phyloP scores from a whole-genome alignment of 2,797 vertebrate genomes.

The Myripristis murdjan region DNA sequence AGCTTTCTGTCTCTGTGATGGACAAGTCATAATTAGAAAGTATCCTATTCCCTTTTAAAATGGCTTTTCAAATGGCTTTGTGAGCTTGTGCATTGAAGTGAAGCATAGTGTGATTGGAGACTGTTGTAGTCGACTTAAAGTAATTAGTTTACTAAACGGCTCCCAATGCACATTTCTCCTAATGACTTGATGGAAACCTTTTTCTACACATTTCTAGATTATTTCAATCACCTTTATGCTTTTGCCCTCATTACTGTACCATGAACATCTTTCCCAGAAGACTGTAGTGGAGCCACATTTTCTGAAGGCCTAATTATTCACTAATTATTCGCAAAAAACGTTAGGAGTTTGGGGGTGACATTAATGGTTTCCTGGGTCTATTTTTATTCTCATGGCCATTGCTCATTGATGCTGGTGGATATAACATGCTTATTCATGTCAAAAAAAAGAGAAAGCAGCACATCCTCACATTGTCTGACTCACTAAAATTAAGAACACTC shows the following conservation, averaged over 20 bases:
- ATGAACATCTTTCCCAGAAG: background rate
- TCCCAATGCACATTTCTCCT: slow-evolving; percentile 10
- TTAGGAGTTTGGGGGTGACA: background rate
- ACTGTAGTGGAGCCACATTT: slow-evolving; percentile 12
- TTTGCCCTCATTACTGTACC: slow-evolving; percentile 4
- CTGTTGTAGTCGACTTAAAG: background rate
- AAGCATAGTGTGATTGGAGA: no score
- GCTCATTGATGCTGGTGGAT: slow-evolving; percentile 3
- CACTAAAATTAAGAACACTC: no score
- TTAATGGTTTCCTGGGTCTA: background rate
- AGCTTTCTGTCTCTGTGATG: slow-evolving; percentile 8
- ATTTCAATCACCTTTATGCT: slow-evolving; percentile 24
- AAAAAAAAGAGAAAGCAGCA: background rate
- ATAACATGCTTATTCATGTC: background rate
- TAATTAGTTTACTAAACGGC: slow-evolving; percentile 16
- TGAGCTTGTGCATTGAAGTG: slow-evolving; percentile 18
- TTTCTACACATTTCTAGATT: slow-evolving; percentile 16
- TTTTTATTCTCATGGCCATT: slow-evolving; percentile 7
- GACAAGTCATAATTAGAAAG: slow-evolving; percentile 12
- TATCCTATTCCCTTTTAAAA: background rate
- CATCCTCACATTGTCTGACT: background rate
- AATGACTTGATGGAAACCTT: background rate
- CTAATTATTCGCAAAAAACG: slow-evolving; percentile 17
- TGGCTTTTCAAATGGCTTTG: background rate
- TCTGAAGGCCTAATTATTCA: slow-evolving; percentile 17